A percentile compares a stretch with the other conserved stretches of the same genome.
Conservation (phyloP, 2,888 invertebrate species). For the Cosmia pyralina region DNA sequence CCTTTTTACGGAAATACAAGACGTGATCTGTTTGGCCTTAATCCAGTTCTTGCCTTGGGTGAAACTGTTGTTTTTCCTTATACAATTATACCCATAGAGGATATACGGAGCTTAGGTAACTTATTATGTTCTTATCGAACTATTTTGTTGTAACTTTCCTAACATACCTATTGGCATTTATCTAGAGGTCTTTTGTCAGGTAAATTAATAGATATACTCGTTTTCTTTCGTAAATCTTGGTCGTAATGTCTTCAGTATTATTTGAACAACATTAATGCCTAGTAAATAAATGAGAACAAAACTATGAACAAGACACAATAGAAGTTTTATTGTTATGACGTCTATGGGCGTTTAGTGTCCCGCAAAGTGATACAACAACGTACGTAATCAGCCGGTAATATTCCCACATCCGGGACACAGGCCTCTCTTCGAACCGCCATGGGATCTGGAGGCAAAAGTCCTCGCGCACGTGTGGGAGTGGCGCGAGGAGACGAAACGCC, state of each 20-base stretch:
- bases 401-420: too few relatives aligned
- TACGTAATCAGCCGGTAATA: too few relatives aligned
- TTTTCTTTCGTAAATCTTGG: not conserved
- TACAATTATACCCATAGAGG: slow-evolving; percentile 62
- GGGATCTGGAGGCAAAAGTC: too few relatives aligned
- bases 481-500: too few relatives aligned
- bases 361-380: too few relatives aligned
- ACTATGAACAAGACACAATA: too few relatives aligned
- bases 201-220: slow-evolving; percentile 30
- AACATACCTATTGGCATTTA: slow-evolving; percentile 42
- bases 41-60: slow-evolving; percentile 76
- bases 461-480: too few relatives aligned
- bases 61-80: slow-evolving; percentile 67
- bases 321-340: too few relatives aligned
- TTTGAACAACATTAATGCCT: not conserved
- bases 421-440: too few relatives aligned
- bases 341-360: too few relatives aligned
- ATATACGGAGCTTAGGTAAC: slow-evolving; percentile 50
- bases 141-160: slow-evolving; percentile 50
- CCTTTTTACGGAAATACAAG: slow-evolving; percentile 77
- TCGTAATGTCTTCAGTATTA: not conserved
- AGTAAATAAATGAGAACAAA: not conserved
- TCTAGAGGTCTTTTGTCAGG: slow-evolving; percentile 31
- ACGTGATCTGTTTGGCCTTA: slow-evolving; percentile 82
- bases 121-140: slow-evolving; percentile 57